Base-by-base conservation (phyloP, 2,888 invertebrate species). In the Drosophila koepferae region DNA sequence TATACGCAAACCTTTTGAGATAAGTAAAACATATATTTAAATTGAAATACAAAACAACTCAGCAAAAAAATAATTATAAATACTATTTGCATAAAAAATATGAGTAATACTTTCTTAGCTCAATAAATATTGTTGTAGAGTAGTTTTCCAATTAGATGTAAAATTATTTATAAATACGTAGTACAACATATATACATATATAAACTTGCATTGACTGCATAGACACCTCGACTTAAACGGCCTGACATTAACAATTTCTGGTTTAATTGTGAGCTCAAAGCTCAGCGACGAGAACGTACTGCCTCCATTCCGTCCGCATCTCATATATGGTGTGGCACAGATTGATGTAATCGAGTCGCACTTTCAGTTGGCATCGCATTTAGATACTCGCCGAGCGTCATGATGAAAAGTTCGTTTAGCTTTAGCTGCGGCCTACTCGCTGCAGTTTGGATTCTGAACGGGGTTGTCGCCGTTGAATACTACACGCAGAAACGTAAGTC, bases 401-500 rank as follows among this genome's bases (percentile, higher is more conserved):
- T 4, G 31, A 82, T 82, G 82, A 67, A 20, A 54, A 67, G 59
- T 28, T 49, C 65, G 44, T 34, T 72, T 36, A 20, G 55, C 48
- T 36, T 67, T 34, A 66, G 65, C 51, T 54, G 69, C 53, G 59
- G 73, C 34, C 49, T 86, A 43, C 63, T 87, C 43, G 63, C 69
- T 48, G 67, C 72, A n/a, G 46, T 77, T 16, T 28, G 64, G n/a
- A 23, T 71, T 31, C 38, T 74, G 3, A 75, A 69, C 51, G 65
- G 58, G 34, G 40, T 72, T 43, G 56, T 44, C 34, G 73, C 79
- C 46, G 83, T 82, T n/a, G 83, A 82, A 20, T 89, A 73, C 55
- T 91, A 86, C 44, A 76, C 80, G 0, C 70, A 86, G 60, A 91
- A 91, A 67, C 90, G 91, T 91, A 73, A 75, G 85, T 80, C 40